Percentiles rank a stretch among this genome's conserved stretches.
phyloP scores from a whole-genome alignment of 2,113 vertebrate genomes.

The Sinocyclocheilus maitianheensis region DNA sequence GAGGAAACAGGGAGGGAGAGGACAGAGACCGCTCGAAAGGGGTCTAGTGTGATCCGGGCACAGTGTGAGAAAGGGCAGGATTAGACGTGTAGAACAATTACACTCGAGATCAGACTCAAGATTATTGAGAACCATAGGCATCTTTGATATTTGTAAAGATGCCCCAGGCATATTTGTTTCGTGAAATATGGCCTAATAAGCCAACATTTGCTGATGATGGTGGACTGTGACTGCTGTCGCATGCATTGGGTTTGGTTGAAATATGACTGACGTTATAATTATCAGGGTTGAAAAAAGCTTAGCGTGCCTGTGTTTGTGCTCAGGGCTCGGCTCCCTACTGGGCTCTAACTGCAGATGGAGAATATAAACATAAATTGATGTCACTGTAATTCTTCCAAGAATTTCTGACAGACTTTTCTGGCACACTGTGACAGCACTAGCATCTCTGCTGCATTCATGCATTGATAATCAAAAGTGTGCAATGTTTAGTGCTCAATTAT shows the following conservation, averaged over 20 bases:
- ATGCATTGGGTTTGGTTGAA: slow-evolving; percentile 4
- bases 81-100: background rate
- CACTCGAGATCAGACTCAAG: background rate
- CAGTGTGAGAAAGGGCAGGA: background rate
- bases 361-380: slow-evolving; percentile 35
- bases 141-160: slow-evolving; percentile 1
- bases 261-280: slow-evolving; percentile 15
- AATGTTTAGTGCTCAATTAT: slow-evolving; percentile 33
- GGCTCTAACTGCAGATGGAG: background rate
- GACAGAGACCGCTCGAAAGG: background rate
- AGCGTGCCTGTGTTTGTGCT: slow-evolving; percentile 1
- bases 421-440: background rate
- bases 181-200: slow-evolving; percentile 8
- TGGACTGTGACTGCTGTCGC: background rate
- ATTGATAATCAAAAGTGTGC: slow-evolving; percentile 8
- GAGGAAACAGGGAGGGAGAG: background rate
- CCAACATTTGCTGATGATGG: background rate
- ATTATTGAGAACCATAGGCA: background rate
- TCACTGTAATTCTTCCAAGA: slow-evolving; percentile 23
- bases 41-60: background rate
- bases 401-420: slow-evolving; percentile 3
- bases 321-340: slow-evolving; percentile 14
- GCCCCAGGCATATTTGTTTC: background rate
- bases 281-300: background rate
- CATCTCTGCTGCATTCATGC: slow-evolving; percentile 27